These are phyloP conservation scores for Typhlichthys subterraneus DNA, from an alignment of 2,797 vertebrate species.

Conservation along the genomic window DNA sequence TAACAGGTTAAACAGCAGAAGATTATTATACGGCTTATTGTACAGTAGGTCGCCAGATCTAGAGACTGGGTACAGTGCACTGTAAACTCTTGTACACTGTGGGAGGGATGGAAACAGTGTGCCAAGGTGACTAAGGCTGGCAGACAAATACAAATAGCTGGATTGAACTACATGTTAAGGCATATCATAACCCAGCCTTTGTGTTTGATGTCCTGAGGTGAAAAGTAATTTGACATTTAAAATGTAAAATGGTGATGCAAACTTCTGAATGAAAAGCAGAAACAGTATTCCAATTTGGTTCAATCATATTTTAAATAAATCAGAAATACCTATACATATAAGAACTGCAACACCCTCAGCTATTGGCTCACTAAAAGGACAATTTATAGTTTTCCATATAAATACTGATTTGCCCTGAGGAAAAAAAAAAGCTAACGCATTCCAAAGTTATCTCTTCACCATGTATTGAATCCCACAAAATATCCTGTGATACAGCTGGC, in stretches of 20 bases:
- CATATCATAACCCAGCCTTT: conserved; percentile 3
- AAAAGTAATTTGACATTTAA: conserved; percentile 5
- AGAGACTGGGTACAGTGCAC: no score
- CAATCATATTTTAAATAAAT: not conserved
- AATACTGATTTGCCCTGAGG: conserved; percentile 43
- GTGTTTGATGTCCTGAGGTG: not conserved
- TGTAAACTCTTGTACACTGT: not conserved
- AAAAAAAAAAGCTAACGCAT: conserved; percentile 46
- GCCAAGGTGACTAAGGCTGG: conserved; percentile 17
- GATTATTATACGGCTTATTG: no score
- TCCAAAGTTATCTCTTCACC: conserved; percentile 30
- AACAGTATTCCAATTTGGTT: not conserved
- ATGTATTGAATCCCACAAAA: conserved; percentile 35
- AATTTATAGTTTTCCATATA: conserved; percentile 40
- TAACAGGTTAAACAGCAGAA: no score
- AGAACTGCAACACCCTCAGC: conserved; percentile 27
- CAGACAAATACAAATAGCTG: not conserved
- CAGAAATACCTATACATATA: not conserved
- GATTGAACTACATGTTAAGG: not conserved
- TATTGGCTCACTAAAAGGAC: conserved; percentile 27
- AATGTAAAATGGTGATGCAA: conserved; percentile 3
- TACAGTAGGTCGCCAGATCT: no score
- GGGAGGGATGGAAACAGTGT: conserved; percentile 2
- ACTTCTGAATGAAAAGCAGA: conserved; percentile 13
- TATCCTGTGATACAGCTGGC: conserved; percentile 28